Percentiles rank a stretch among this genome's conserved stretches.
phyloP scores from a whole-genome alignment of 2,113 vertebrate species.

The Petrocephalus zakoni region DNA sequence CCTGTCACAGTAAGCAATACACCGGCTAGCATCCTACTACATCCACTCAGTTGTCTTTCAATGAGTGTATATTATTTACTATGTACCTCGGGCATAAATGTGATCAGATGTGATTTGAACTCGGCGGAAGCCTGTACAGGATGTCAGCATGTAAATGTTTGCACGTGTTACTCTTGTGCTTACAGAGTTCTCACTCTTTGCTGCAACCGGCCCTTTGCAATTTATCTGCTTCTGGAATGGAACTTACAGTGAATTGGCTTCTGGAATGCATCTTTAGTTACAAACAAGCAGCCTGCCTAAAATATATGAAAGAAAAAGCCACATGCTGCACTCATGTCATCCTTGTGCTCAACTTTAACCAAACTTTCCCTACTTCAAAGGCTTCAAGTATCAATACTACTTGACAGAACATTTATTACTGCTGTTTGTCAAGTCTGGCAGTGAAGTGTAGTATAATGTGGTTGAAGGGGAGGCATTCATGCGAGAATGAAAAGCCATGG shows the following conservation, averaged over 20 bases:
- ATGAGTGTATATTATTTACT: not conserved
- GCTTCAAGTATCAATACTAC: not conserved
- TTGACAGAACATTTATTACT: not conserved
- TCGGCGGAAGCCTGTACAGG: not conserved
- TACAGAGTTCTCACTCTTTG: not conserved
- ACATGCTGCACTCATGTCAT: not conserved
- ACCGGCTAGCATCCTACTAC: not conserved
- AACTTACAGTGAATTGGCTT: not conserved
- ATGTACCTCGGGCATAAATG: not conserved
- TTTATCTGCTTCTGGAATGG: not conserved
- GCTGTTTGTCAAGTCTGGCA: not conserved
- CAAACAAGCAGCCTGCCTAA: not conserved
- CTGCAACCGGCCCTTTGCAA: not conserved
- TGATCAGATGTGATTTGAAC: not conserved
- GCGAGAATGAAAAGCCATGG: not conserved
- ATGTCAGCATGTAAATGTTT: not conserved
- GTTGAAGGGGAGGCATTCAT: not conserved
- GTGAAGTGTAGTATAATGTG: not conserved
- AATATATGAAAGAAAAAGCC: not conserved
- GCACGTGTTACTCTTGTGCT: not conserved
- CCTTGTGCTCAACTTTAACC: not conserved
- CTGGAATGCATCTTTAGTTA: not conserved
- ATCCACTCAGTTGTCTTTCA: not conserved
- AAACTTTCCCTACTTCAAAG: not conserved
- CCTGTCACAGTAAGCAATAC: not conserved